Conservation (phyloP, 2,113 vertebrate genomes). For the Strix uralensis region DNA sequence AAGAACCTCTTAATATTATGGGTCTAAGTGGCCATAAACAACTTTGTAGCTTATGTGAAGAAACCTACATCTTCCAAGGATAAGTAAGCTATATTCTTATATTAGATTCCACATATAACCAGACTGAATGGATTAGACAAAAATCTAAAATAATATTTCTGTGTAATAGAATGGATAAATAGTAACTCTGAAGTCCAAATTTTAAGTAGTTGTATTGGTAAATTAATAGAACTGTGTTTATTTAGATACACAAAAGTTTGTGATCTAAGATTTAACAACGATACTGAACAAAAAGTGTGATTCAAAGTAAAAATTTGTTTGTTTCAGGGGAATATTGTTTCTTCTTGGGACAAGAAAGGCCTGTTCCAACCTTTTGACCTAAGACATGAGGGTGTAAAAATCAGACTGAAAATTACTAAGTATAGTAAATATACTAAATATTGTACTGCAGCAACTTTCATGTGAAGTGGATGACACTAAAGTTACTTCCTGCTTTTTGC, state of each 20-base stretch:
- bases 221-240: background rate
- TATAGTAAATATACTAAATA: background rate
- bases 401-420: background rate
- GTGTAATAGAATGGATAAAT: background rate
- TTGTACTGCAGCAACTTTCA: background rate
- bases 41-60: background rate
- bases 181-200: background rate
- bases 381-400: background rate
- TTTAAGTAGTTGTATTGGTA: background rate
- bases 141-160: background rate
- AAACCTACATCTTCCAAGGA: background rate
- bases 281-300: background rate
- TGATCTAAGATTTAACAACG: background rate
- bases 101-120: background rate
- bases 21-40: background rate
- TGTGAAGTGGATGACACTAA: background rate
- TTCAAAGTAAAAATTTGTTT: background rate
- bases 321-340: background rate
- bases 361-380: background rate
- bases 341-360: background rate
- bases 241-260: background rate
- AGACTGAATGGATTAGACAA: background rate
- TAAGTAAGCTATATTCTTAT: background rate
- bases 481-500: background rate
- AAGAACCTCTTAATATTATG: background rate